phyloP scores from a whole-genome alignment of 2,113 vertebrate genomes.

The Piprites chloris region DNA sequence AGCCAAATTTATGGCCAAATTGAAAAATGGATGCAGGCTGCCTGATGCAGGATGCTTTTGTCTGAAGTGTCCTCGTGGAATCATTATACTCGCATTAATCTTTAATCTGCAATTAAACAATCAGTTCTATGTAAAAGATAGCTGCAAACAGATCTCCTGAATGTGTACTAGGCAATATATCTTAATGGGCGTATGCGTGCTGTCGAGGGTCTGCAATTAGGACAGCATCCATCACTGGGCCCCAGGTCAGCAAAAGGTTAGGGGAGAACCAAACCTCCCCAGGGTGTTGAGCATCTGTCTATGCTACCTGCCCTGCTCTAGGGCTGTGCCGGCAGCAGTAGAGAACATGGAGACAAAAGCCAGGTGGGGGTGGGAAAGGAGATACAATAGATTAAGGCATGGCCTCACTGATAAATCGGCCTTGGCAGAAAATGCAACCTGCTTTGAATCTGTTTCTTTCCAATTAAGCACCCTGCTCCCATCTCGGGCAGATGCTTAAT shows the following conservation, averaged over 20 bases:
- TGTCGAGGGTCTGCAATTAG: slow-evolving; percentile 65
- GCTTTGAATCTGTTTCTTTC: slow-evolving; percentile 71
- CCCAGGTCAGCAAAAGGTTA: slow-evolving; percentile 70
- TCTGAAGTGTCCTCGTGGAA: slow-evolving; percentile 79
- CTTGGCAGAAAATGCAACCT: slow-evolving; percentile 72
- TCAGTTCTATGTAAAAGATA: slow-evolving; percentile 83
- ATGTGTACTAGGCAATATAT: slow-evolving; percentile 73
- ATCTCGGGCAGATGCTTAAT: slow-evolving; percentile 83
- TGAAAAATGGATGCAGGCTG: slow-evolving; percentile 85
- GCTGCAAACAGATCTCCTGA: slow-evolving; percentile 76
- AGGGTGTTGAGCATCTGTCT: slow-evolving; percentile 4
- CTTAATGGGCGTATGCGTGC: slow-evolving; percentile 56
- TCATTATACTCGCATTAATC: slow-evolving; percentile 84
- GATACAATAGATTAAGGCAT: slow-evolving; percentile 52
- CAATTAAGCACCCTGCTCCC: slow-evolving; percentile 74
- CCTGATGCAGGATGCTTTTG: slow-evolving; percentile 79
- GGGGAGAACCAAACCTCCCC: slow-evolving; percentile 41
- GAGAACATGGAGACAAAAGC: not conserved
- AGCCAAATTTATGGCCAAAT: slow-evolving; percentile 87
- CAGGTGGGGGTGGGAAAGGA: not conserved
- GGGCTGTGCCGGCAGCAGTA: not conserved
- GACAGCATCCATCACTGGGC: slow-evolving; percentile 59
- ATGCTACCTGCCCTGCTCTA: slow-evolving; percentile 7
- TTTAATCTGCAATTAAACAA: slow-evolving; percentile 89
- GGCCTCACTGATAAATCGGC: slow-evolving; percentile 55